Conservation (phyloP, 2,113 vertebrate genomes). For the Agapornis roseicollis region DNA sequence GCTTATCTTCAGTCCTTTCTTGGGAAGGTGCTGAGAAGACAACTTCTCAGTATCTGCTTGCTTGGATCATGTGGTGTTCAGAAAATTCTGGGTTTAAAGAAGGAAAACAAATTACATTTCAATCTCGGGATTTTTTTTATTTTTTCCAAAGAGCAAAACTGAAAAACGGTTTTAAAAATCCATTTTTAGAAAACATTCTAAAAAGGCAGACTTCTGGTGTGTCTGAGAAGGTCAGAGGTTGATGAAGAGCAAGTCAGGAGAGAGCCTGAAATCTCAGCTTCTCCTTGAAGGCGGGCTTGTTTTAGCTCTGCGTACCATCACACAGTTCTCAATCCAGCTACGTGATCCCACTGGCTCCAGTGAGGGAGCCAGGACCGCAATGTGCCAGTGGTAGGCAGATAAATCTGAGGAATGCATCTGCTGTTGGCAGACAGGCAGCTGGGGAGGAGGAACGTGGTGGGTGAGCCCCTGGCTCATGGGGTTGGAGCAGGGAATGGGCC, state of each 20-base stretch:
- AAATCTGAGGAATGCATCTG: slow-evolving; percentile 7
- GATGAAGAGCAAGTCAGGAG: neutral
- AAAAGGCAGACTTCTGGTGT: neutral
- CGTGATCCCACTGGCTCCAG: neutral
- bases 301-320: neutral
- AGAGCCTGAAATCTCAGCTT: neutral
- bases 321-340: neutral
- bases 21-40: neutral
- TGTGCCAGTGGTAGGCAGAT: neutral
- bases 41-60: neutral
- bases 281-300: neutral
- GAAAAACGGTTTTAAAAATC: neutral
- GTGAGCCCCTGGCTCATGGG: neutral
- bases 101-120: neutral
- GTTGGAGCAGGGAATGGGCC: accelerated
- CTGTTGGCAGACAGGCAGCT: neutral
- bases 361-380: accelerated
- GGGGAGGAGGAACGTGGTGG: neutral
- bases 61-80: neutral
- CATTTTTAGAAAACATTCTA: neutral
- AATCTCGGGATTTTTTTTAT: neutral
- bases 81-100: neutral
- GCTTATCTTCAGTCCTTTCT: neutral
- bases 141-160: neutral
- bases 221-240: slow-evolving; percentile 4